phyloP scores from a whole-genome alignment of 2,797 vertebrate genomes.

The Natrix natrix region DNA sequence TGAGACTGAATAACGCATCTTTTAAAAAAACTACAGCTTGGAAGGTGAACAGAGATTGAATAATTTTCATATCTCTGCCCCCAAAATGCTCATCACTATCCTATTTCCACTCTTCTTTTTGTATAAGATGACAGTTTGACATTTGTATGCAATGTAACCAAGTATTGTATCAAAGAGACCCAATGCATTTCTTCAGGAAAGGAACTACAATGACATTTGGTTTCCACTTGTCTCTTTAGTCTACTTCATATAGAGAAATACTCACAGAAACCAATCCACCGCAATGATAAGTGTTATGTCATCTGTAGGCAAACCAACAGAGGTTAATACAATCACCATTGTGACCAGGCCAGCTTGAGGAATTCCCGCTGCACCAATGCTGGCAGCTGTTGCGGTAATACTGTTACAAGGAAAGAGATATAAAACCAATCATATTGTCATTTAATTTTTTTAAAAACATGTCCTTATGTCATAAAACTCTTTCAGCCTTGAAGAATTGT shows the following conservation, averaged over 20 bases:
- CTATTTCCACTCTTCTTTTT: neutral
- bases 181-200: neutral
- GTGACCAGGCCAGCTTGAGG: slow-evolving; percentile 97
- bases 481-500: slow-evolving; percentile 7
- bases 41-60: neutral
- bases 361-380: slow-evolving; percentile 95
- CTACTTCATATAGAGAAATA: slow-evolving; percentile 53
- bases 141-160: neutral
- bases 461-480: neutral
- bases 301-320: slow-evolving; percentile 95
- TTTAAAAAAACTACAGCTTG: neutral
- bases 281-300: slow-evolving; percentile 98
- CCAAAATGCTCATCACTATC: neutral
- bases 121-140: accelerated
- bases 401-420: slow-evolving; percentile 65
- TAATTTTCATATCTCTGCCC: neutral
- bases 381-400: slow-evolving; percentile 96
- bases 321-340: slow-evolving; percentile 98
- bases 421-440: slow-evolving; percentile 12
- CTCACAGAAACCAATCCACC: slow-evolving; percentile 99
- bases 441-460: neutral
- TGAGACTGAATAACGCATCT: neutral
- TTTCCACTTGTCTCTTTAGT: neutral
- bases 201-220: neutral
- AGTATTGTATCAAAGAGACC: neutral